A percentile compares a stretch with the other conserved stretches of the same genome.
These are phyloP conservation scores for Watsonalla cultraria DNA, from an alignment of 2,888 invertebrate species.

Conservation along the genomic window DNA sequence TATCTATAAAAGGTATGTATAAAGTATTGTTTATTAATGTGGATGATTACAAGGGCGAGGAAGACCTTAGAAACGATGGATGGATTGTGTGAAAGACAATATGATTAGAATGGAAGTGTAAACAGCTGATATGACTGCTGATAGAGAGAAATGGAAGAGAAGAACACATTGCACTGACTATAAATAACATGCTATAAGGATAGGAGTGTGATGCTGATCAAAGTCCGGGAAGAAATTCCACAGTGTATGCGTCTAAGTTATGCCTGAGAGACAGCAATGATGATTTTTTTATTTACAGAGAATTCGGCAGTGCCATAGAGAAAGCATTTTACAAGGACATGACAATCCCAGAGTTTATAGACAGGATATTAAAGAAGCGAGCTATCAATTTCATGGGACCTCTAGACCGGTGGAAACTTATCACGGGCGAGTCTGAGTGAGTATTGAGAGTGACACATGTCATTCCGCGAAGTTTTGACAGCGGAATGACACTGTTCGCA, in stretches of 20 bases:
- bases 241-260: too few relatives aligned
- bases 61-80: too few relatives aligned
- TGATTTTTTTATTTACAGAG: slow-evolving; percentile 42
- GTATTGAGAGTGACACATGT: slow-evolving; percentile 9
- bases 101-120: too few relatives aligned
- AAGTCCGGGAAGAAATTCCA: too few relatives aligned
- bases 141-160: too few relatives aligned
- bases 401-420: slow-evolving; percentile 69
- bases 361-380: slow-evolving; percentile 76
- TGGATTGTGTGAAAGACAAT: too few relatives aligned
- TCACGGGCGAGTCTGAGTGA: slow-evolving; percentile 68
- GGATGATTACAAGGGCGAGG: too few relatives aligned
- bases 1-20: slow-evolving; percentile 78
- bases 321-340: slow-evolving; percentile 77
- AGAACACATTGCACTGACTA: background rate
- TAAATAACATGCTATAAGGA: background rate
- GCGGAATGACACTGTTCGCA: too few relatives aligned
- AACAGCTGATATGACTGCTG: too few relatives aligned
- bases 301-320: slow-evolving; percentile 71
- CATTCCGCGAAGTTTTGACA: too few relatives aligned
- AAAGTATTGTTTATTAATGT: background rate
- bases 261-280: too few relatives aligned
- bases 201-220: too few relatives aligned
- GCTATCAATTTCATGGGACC: slow-evolving; percentile 72
- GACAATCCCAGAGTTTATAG: slow-evolving; percentile 75